A percentile compares a stretch with the other conserved stretches of the same genome.
Evolutionary conservation across 2,797 vertebrate species (phyloP).

Genomic region (Allobates femoralis): DNA sequence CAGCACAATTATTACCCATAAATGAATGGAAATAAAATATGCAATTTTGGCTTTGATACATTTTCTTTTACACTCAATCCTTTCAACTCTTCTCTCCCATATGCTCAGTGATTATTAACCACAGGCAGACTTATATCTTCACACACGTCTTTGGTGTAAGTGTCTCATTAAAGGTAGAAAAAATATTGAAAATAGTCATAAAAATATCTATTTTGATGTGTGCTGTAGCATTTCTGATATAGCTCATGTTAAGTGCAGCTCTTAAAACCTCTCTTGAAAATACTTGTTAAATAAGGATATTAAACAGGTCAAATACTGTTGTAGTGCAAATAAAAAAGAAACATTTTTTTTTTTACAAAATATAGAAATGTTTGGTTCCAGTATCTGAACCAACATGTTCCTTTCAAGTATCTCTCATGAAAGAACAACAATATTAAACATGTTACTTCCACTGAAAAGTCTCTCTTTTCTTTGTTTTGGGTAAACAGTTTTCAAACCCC

Average conservation of each 20-base stretch:
- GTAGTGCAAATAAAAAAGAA: slow-evolving; percentile 99
- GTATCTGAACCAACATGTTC: slow-evolving; percentile 96
- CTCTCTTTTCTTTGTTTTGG: slow-evolving; percentile 78
- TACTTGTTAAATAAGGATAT: slow-evolving; percentile 86
- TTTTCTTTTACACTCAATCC: slow-evolving; percentile 66
- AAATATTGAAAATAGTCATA: slow-evolving; percentile 81
- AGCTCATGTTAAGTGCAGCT: slow-evolving; percentile 89
- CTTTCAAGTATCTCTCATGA: slow-evolving; percentile 99
- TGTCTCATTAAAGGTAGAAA: slow-evolving; percentile 84
- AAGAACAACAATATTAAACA: slow-evolving; percentile 78
- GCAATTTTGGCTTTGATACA: slow-evolving; percentile 59
- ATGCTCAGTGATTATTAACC: slow-evolving; percentile 73
- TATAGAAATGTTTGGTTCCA: slow-evolving; percentile 98
- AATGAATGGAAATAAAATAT: slow-evolving; percentile 58
- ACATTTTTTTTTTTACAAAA: slow-evolving; percentile 78
- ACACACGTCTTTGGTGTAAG: slow-evolving; percentile 91
- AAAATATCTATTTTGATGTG: slow-evolving; percentile 83
- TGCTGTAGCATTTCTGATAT: slow-evolving; percentile 83
- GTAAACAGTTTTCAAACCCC: slow-evolving; percentile 90
- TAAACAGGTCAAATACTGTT: slow-evolving; percentile 88
- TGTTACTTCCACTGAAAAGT: slow-evolving; percentile 82
- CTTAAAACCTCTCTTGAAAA: slow-evolving; percentile 81
- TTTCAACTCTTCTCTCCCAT: slow-evolving; percentile 70
- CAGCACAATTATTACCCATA: slow-evolving; percentile 57
- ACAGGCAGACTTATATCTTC: slow-evolving; percentile 79